phyloP scores from a whole-genome alignment of 2,113 vertebrate genomes.

The Xiphophorus maculatus region DNA sequence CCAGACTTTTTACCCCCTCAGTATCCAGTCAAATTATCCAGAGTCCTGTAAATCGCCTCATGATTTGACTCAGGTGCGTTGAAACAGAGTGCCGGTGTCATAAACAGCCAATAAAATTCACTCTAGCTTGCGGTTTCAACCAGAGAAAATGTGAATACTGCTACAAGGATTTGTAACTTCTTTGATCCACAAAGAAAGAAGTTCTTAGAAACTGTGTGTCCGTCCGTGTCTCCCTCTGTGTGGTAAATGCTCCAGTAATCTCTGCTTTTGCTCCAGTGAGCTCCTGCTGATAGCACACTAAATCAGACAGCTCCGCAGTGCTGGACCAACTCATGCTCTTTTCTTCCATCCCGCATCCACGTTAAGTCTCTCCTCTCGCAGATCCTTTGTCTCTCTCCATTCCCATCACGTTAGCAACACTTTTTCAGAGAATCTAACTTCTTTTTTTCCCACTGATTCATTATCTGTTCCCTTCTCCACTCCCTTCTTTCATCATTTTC shows the following conservation, averaged over 20 bases:
- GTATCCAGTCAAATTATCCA: too few relatives aligned
- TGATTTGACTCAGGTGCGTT: too few relatives aligned
- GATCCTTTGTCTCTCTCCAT: constrained; percentile 26
- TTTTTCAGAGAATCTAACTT: constrained; percentile 19
- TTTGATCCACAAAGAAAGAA: constrained; percentile 11
- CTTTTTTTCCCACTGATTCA: neutral
- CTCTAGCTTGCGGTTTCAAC: neutral
- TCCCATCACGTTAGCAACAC: constrained; percentile 15
- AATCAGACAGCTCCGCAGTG: constrained; percentile 73
- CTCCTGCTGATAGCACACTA: constrained; percentile 66
- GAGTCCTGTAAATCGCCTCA: too few relatives aligned
- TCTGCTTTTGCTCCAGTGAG: constrained; percentile 62
- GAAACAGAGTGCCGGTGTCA: too few relatives aligned
- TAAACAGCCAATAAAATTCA: too few relatives aligned
- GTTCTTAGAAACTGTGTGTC: constrained; percentile 32
- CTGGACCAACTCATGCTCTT: constrained; percentile 38
- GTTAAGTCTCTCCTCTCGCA: constrained; percentile 8
- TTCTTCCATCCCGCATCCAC: constrained; percentile 22
- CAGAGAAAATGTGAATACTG: neutral
- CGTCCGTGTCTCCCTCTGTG: constrained; percentile 18
- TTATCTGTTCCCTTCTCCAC: neutral
- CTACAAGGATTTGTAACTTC: constrained; percentile 10
- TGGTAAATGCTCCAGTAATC: constrained; percentile 50
- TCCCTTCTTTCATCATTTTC: constrained; percentile 11
- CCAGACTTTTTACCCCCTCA: too few relatives aligned